Conservation (phyloP, 1,140 invertebrate species). For the Steinernema feltiae region DNA sequence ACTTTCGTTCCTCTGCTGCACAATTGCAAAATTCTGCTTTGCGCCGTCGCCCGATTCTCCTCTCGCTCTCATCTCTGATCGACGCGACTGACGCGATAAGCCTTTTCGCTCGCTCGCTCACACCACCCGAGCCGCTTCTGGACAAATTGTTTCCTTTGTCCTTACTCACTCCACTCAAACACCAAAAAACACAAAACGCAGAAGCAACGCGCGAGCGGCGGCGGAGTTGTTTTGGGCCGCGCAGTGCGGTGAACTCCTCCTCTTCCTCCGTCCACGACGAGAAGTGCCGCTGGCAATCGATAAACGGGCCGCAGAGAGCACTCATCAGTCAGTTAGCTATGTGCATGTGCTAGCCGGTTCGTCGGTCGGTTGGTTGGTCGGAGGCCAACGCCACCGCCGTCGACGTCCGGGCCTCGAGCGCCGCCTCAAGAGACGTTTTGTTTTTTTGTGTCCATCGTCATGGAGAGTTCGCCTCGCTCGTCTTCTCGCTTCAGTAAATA, state of each 20-base stretch:
- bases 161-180: too few relatives aligned
- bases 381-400: background rate
- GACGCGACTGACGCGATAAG: background rate
- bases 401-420: too few relatives aligned
- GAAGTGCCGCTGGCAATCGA: background rate
- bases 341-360: slow-evolving; percentile 10
- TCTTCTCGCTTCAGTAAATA: background rate
- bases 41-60: background rate
- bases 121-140: background rate
- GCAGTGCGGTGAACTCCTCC: background rate
- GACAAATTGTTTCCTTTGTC: background rate
- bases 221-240: too few relatives aligned
- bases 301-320: slow-evolving; percentile 13
- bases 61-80: background rate
- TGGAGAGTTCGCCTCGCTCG: background rate
- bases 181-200: too few relatives aligned
- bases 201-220: too few relatives aligned
- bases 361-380: background rate
- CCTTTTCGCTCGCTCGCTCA: too few relatives aligned
- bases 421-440: background rate
- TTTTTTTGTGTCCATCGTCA: background rate
- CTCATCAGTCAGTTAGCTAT: slow-evolving; percentile 15
- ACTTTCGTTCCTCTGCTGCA: background rate
- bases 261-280: background rate
- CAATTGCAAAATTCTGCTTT: background rate